These are phyloP conservation scores for Piprites chloris DNA, from an alignment of 2,113 vertebrate genomes.

Conservation along the genomic window DNA sequence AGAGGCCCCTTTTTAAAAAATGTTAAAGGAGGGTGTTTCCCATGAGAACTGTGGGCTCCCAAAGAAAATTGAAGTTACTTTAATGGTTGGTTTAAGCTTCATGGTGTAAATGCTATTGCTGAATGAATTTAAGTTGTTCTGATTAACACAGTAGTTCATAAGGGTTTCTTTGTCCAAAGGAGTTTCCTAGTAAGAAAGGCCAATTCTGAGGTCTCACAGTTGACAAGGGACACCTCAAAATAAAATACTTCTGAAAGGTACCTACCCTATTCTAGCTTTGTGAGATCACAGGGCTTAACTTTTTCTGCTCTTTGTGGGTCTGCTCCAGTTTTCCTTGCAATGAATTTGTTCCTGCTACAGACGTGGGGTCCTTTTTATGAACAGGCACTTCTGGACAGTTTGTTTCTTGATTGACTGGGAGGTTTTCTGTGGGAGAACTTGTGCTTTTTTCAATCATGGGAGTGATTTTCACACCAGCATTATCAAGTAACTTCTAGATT, in stretches of 20 bases:
- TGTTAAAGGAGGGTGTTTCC: neutral
- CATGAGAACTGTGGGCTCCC: neutral
- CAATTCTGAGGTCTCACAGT: neutral
- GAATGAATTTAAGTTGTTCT: neutral
- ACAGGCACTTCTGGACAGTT: neutral
- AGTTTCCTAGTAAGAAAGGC: neutral
- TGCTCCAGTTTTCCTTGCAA: neutral
- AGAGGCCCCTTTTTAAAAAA: neutral
- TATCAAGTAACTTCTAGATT: neutral
- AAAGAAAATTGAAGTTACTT: neutral
- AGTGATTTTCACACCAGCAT: neutral
- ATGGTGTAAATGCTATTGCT: neutral
- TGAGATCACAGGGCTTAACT: neutral
- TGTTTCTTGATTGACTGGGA: neutral
- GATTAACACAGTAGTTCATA: neutral
- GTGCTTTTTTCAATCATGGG: neutral
- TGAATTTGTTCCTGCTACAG: neutral
- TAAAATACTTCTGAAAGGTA: neutral
- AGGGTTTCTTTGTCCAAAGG: neutral
- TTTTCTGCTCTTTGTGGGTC: neutral
- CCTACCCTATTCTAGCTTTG: neutral
- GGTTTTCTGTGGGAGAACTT: neutral
- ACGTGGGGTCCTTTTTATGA: neutral
- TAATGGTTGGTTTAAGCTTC: neutral
- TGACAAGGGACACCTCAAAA: neutral